Conservation (phyloP, 1,140 invertebrate species). For the Euschistus heros region DNA sequence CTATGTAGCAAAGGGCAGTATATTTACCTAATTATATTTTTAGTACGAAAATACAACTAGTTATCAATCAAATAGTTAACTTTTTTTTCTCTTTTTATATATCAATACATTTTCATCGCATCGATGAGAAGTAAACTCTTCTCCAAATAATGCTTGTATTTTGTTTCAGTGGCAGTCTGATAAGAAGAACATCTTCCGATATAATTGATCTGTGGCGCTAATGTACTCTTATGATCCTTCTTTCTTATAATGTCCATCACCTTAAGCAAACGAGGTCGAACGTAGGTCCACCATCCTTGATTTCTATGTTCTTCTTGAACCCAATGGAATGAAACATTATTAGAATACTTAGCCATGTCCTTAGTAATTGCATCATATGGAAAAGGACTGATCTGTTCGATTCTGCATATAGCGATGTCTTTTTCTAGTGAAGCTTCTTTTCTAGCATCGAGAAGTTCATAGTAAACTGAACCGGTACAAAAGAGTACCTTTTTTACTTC, state of each 20-base stretch:
- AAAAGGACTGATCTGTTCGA: constrained; percentile 80
- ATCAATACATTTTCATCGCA: too few relatives aligned
- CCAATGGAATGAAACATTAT: constrained; percentile 61
- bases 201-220: background rate
- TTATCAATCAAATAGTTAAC: too few relatives aligned
- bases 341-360: constrained; percentile 57
- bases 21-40: too few relatives aligned
- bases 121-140: too few relatives aligned
- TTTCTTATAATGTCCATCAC: background rate
- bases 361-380: constrained; percentile 64
- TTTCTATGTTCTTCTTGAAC: constrained; percentile 85
- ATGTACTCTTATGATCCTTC: background rate
- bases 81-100: too few relatives aligned
- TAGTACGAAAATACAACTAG: too few relatives aligned
- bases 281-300: constrained; percentile 56
- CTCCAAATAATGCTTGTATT: too few relatives aligned
- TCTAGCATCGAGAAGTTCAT: constrained; percentile 60
- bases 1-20: too few relatives aligned
- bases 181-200: background rate
- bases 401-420: constrained; percentile 60
- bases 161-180: background rate
- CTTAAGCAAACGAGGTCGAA: background rate
- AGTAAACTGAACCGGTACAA: constrained; percentile 75
- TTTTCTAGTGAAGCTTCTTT: constrained; percentile 44
- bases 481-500: constrained; percentile 43